These are phyloP conservation scores for Dryocosmus kuriphilus DNA, from an alignment of 2,888 invertebrate species.

Conservation along the genomic window DNA sequence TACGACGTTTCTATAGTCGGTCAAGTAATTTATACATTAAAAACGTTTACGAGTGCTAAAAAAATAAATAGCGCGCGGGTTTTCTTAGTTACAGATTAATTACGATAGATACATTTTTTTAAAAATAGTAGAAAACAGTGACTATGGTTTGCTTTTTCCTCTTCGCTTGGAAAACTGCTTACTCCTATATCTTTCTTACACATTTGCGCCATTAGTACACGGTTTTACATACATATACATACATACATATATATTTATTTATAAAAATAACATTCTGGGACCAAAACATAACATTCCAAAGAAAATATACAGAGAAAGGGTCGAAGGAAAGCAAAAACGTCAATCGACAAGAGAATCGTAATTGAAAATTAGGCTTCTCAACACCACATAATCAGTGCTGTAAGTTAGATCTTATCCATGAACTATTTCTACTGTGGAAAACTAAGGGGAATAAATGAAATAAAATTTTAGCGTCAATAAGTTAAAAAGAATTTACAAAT, in stretches of 20 bases:
- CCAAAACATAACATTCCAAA: conserved; percentile 70
- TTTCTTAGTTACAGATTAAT: conserved; percentile 68
- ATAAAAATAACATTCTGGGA: conserved; percentile 76
- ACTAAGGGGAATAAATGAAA: conserved; percentile 11
- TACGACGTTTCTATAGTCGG: conserved; percentile 51
- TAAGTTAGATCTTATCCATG: not conserved
- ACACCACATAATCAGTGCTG: conserved; percentile 14
- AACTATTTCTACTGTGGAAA: conserved; percentile 1
- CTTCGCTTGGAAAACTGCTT: conserved; percentile 71
- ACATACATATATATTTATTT: conserved; percentile 72
- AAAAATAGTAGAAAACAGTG: conserved; percentile 76
- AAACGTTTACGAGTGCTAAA: conserved; percentile 63
- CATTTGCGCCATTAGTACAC: conserved; percentile 57
- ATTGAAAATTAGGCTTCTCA: not conserved
- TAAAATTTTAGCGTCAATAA: conserved; percentile 30
- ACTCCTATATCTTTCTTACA: conserved; percentile 57
- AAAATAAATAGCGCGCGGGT: conserved; percentile 74
- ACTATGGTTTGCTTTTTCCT: conserved; percentile 74
- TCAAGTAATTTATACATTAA: conserved; percentile 51
- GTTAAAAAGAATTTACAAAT: conserved; percentile 37
- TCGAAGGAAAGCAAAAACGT: conserved; percentile 36
- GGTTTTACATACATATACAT: conserved; percentile 67
- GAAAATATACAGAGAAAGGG: conserved; percentile 64
- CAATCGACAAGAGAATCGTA: conserved; percentile 17
- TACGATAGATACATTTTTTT: conserved; percentile 63